phyloP scores from a whole-genome alignment of 2,113 vertebrate species.

The Pheucticus melanocephalus region DNA sequence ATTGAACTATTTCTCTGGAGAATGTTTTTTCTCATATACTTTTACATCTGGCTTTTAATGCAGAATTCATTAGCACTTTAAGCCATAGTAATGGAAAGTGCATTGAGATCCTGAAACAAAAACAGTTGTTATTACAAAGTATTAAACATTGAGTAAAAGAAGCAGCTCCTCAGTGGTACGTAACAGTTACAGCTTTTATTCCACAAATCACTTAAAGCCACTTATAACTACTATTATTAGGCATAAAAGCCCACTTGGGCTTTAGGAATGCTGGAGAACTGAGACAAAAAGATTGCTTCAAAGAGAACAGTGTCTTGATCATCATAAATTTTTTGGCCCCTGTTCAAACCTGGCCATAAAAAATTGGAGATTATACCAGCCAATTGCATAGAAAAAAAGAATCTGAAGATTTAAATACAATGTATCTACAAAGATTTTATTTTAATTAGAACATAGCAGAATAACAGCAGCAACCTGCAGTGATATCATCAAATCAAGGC shows the following conservation, averaged over 20 bases:
- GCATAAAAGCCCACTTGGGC: constrained; percentile 42
- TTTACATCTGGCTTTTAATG: background rate
- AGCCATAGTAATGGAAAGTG: background rate
- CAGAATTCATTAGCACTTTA: background rate
- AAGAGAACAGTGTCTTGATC: background rate
- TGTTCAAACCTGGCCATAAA: background rate
- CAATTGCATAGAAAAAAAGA: background rate
- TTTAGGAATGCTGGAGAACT: background rate
- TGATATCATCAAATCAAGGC: constrained; percentile 66
- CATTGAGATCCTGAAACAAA: background rate
- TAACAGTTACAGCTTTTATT: constrained; percentile 20
- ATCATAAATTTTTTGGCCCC: background rate
- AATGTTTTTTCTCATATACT: background rate
- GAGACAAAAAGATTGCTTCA: constrained; percentile 18
- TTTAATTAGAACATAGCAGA: constrained; percentile 60
- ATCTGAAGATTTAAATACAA: constrained; percentile 26
- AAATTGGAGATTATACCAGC: background rate
- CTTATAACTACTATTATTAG: constrained; percentile 52
- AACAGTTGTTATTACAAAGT: constrained; percentile 22
- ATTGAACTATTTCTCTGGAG: background rate
- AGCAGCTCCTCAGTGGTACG: background rate
- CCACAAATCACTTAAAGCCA: constrained; percentile 48
- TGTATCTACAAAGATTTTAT: constrained; percentile 36
- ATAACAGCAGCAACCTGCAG: constrained; percentile 58
- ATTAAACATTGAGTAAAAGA: constrained; percentile 34